Evolutionary conservation across 2,113 vertebrate species (phyloP), one percentile per base, ranked within the genome.

Genomic region (Pithys albifrons): DNA sequence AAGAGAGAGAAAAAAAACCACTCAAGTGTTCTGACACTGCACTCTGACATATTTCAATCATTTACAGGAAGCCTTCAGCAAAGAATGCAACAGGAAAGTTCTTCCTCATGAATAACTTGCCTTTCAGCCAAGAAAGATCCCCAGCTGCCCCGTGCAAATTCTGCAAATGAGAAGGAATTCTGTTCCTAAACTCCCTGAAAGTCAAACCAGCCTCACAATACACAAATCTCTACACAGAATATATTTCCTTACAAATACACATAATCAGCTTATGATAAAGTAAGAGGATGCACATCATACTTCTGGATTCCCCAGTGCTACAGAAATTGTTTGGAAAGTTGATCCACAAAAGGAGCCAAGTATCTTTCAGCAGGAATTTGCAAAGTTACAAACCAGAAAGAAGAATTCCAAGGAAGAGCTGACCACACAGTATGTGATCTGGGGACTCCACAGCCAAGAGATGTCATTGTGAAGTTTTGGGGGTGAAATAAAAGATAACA

Each of bases 11-110:
- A 83, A 76, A 89, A 83, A 89, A 51, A 64, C 51, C 27, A 57
- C 70, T 93, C 86, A 65, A 94, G 72, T 66, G 83, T 71, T 91
- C 70, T 85, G 61, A 58, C 55, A 81, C 74, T 67, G 88, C 45
- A 28, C 75, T 84, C 41, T 84, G 92, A 89, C 90, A 95, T 91
- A 76, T 96, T 96, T 96, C 88, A 92, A 85, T 95, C 93, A 91
- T 88, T 95, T 87, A 93, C 81, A 93, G 91, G 86, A 88, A 93
- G 80, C 80, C 66, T 51, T 85, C 76, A 94, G 88, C 87, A 94
- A 94, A 88, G 94, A 94, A 95, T 64, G 73, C 88, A 93, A 94
- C 90, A 93, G 77, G 43, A 77, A 91, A 91, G 70, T 54, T 94
- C 72, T 97, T 90, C 94, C 93, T 92, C 88, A 46, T 87, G 79